These are phyloP conservation scores for Smutsia temminckii DNA, from an alignment of 2,797 vertebrate species.

Conservation along the genomic window DNA sequence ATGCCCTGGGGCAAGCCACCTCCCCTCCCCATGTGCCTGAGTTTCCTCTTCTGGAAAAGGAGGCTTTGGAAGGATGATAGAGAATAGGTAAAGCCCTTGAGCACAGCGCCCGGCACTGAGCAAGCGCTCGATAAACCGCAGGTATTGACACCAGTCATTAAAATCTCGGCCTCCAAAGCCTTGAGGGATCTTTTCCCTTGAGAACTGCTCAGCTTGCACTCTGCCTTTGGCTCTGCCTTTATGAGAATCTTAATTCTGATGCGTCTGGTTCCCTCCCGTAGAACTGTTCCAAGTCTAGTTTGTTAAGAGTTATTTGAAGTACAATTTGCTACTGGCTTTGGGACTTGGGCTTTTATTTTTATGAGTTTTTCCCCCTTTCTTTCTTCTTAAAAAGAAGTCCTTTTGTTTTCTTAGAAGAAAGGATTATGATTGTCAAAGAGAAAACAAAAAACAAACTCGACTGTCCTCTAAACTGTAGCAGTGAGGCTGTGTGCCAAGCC, in stretches of 20 bases:
- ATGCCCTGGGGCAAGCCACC: neutral
- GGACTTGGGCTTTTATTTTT: slow-evolving; percentile 36
- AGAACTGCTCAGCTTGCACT: neutral
- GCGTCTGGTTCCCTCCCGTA: neutral
- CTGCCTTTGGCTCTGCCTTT: neutral
- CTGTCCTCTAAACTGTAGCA: neutral
- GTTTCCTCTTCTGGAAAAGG: neutral
- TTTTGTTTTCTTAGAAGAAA: slow-evolving; percentile 62
- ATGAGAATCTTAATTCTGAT: neutral
- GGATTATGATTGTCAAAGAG: slow-evolving; percentile 62
- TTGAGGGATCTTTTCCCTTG: neutral
- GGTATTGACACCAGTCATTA: too few relatives aligned
- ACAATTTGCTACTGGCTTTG: neutral
- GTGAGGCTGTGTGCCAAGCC: neutral
- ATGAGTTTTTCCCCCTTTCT: neutral
- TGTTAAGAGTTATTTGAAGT: slow-evolving; percentile 1
- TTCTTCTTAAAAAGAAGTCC: neutral
- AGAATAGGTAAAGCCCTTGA: accelerated
- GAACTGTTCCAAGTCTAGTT: neutral
- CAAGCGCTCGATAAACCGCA: neutral
- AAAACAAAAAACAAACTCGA: slow-evolving; percentile 22
- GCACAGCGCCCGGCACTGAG: neutral
- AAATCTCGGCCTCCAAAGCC: neutral
- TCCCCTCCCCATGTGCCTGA: neutral
- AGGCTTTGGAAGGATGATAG: neutral